Percentiles rank a stretch among this genome's conserved stretches.
phyloP scores from a whole-genome alignment of 2,113 vertebrate genomes.

The Leucosticte australis region DNA sequence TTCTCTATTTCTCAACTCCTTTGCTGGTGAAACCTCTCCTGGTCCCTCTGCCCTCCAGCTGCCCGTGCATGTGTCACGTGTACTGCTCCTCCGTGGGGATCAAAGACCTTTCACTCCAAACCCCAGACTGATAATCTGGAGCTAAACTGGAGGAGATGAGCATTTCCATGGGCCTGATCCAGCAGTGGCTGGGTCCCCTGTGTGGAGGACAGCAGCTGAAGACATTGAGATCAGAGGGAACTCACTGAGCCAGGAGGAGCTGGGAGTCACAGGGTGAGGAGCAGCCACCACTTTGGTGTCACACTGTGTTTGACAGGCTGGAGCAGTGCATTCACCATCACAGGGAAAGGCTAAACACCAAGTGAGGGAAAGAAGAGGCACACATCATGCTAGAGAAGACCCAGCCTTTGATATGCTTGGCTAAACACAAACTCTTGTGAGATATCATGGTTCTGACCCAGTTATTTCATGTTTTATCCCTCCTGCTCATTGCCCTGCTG shows the following conservation, averaged over 20 bases:
- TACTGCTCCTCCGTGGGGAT: accelerated
- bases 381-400: neutral
- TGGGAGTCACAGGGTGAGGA: neutral
- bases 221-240: neutral
- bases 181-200: neutral
- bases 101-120: neutral
- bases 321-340: neutral
- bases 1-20: neutral
- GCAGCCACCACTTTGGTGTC: neutral
- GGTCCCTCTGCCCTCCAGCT: neutral
- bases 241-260: neutral
- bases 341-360: neutral
- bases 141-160: neutral
- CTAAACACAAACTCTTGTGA: neutral
- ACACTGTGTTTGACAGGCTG: neutral
- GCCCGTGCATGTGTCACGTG: neutral
- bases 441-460: neutral
- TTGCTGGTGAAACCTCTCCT: neutral
- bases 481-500: neutral
- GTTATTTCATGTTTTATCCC: neutral
- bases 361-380: neutral
- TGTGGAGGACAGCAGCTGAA: neutral
- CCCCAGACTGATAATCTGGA: neutral
- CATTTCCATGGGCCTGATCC: neutral
- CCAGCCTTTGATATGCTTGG: neutral